A percentile compares a stretch with the other conserved stretches of the same genome.
These are phyloP conservation scores for Notodonta ziczac DNA, from an alignment of 2,888 invertebrate species.

Conservation along the genomic window DNA sequence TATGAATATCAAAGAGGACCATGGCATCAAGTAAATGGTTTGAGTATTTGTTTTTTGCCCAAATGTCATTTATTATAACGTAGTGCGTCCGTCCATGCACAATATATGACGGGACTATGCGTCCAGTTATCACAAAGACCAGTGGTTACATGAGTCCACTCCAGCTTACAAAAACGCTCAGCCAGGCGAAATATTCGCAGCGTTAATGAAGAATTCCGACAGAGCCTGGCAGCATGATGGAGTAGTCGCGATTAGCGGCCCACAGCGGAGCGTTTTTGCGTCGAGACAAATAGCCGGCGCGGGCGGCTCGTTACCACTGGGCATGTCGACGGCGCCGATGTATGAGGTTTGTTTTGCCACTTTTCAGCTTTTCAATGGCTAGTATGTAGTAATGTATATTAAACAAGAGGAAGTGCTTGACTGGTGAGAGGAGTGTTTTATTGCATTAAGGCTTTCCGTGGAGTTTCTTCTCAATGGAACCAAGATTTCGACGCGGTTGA, in stretches of 20 bases:
- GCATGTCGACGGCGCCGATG: neutral
- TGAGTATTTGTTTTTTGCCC: too few relatives aligned
- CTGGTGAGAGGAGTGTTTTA: too few relatives aligned
- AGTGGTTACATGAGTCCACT: neutral
- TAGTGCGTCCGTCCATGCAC: too few relatives aligned
- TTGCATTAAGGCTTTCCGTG: too few relatives aligned
- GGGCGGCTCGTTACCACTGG: neutral
- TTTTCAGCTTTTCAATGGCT: neutral
- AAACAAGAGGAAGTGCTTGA: too few relatives aligned
- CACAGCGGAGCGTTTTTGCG: neutral
- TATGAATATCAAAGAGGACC: too few relatives aligned
- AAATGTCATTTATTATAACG: too few relatives aligned
- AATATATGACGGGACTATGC: neutral
- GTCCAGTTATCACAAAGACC: neutral
- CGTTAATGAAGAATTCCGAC: constrained; percentile 7
- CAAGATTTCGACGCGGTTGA: too few relatives aligned
- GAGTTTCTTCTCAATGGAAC: too few relatives aligned
- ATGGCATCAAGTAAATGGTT: too few relatives aligned
- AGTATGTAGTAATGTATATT: too few relatives aligned
- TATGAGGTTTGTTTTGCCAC: neutral
- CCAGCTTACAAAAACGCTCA: neutral
- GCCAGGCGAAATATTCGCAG: neutral
- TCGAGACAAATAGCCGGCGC: neutral
- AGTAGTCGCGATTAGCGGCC: constrained; percentile 3
- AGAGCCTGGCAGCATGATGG: neutral